Evolutionary conservation across 2,113 vertebrate species (phyloP), one percentile per base, ranked within the genome.

Genomic region (Oenanthe melanoleuca): DNA sequence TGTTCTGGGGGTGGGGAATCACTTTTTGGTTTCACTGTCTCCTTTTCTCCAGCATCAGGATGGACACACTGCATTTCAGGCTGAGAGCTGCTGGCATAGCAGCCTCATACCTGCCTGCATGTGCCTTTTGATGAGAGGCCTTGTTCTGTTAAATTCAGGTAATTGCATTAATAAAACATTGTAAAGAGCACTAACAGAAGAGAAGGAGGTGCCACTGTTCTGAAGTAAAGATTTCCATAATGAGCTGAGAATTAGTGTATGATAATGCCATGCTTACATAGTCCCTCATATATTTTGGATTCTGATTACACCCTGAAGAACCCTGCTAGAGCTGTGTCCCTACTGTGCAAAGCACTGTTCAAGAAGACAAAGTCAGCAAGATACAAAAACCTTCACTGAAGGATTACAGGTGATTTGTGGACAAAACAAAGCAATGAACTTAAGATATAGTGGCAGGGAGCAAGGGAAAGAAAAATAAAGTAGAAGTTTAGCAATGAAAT

Each of bases 131-230:
- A 92, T 73, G 86, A 86, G 84, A 88, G 52, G 65, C 57, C 83
- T 73, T 70, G 60, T 75, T 79, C 95, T 88, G 78, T 75, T 82
- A 86, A 55, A 81, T 61, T 82, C 91, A 87, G 61, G 85, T 84
- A 95, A 96, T 73, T 91, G 86, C 93, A 96, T 93, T 95, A 92
- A 95, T 86, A 93, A 97, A 97, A 95, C 93, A 91, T 96, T 93
- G 81, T 56, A 85, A 96, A 92, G 65, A 95, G 60, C 84, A 61
- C 52, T 78, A 89, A 88, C 85, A 88, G 84, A 86, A 77, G 82
- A 82, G 59, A 91, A 93, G 67, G 75, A 92, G 91, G 66, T 78
- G 66, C 55, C 45, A n/a, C 78, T 75, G 21, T 61, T 67, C 59
- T 8, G 8, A 92, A 96, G 88, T 16, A 67, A 88, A 91, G 71